Evolutionary conservation across 1,140 invertebrate species (phyloP), one percentile per base, ranked within the genome.

Genomic region (Dryas iulia): DNA sequence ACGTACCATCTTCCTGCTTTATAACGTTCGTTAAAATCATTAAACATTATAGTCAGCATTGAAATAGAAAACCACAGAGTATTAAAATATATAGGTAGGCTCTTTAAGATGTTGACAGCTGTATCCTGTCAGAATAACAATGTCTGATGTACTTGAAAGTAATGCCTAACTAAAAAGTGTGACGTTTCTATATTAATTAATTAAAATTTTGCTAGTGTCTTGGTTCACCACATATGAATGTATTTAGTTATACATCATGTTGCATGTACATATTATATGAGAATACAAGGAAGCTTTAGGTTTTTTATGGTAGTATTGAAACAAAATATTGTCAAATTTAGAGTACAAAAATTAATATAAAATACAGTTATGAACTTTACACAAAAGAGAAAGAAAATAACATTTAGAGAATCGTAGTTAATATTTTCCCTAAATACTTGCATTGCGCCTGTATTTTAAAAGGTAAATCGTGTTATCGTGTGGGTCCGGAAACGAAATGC

Each of bases 81-180:
- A 79, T 73, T 76, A 73, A 74, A 84, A 82, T 81, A 72, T 10
- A 30, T 18, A 47, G 33, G 54, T 59, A 47, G 39, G 67, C 65
- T 63, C 72, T 73, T 39, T 65, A 64, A n/a, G 57, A 33, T 69
- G 63, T 59, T 76, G 81, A 83, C 78, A 74, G 77, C 69, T 78
- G 79, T 79, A 84, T 86, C 81, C 82, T 83, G 81, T 78, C 58
- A 52, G 54, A 47, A 47, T 47, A 21, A 63, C 58, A 28, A 52
- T 62, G 11, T 62, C 26, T 53, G 24, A 14, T 39, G 23, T 65
- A 58, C 62, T 35, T 57, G n/a, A 18, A 23, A 59, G 5, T 28
- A 58, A 30, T 58, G 30, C 6, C 26, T 58, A 28, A 26, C n/a
- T 25, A 18, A 47, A 21, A 47, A 21, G 1, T 7, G 2, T 47